Conservation (phyloP, 2,888 invertebrate species). For the Furcula furcula region DNA sequence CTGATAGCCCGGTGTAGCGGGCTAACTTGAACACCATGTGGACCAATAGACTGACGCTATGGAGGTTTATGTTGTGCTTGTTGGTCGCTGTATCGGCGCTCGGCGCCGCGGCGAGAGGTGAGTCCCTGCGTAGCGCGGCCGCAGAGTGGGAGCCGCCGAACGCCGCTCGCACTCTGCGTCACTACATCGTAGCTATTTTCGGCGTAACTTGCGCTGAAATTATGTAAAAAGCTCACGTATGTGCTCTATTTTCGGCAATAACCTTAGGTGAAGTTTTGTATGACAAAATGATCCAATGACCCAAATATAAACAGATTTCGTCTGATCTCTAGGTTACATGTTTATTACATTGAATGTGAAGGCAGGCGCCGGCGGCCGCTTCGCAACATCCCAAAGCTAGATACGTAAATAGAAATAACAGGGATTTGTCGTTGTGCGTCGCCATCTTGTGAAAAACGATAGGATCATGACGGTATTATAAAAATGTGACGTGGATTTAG, state of each 20-base stretch:
- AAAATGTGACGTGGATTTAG: slow-evolving; percentile 65
- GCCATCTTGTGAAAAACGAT: slow-evolving; percentile 82
- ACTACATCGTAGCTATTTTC: slow-evolving; percentile 73
- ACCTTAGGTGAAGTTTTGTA: slow-evolving; percentile 68
- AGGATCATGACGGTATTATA: slow-evolving; percentile 73
- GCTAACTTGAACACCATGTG: slow-evolving; percentile 75
- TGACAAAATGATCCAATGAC: slow-evolving; percentile 65
- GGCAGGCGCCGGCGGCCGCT: slow-evolving; percentile 38
- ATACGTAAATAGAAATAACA: slow-evolving; percentile 80
- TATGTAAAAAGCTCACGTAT: slow-evolving; percentile 81
- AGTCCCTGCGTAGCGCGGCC: slow-evolving; percentile 45
- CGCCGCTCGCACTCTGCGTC: slow-evolving; percentile 65
- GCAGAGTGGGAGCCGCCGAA: slow-evolving; percentile 39
- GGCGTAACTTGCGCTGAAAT: slow-evolving; percentile 80
- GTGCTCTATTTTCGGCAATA: slow-evolving; percentile 77
- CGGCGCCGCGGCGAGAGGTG: slow-evolving; percentile 71
- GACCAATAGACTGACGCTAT: slow-evolving; percentile 75
- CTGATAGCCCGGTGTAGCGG: slow-evolving; percentile 71
- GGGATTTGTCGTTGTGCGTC: slow-evolving; percentile 78
- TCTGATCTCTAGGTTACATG: slow-evolving; percentile 26
- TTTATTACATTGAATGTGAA: slow-evolving; percentile 21
- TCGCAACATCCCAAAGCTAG: slow-evolving; percentile 61
- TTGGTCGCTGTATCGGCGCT: slow-evolving; percentile 69
- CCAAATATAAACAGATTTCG: slow-evolving; percentile 40
- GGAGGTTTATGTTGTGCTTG: slow-evolving; percentile 78